Conservation (phyloP, 2,113 vertebrate species). For the Murina feae region DNA sequence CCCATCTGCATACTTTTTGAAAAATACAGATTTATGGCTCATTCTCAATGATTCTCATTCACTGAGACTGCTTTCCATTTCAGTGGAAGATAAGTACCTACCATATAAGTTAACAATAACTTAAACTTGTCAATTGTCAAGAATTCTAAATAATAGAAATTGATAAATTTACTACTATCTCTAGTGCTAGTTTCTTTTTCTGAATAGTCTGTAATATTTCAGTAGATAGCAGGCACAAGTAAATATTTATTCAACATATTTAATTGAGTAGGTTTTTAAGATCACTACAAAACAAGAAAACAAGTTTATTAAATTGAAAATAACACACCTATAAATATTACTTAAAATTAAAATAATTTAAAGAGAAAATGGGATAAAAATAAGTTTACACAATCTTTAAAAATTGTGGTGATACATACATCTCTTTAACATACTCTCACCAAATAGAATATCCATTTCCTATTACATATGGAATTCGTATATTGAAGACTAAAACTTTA, state of each 20-base stretch:
- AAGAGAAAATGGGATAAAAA: background rate
- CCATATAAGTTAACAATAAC: background rate
- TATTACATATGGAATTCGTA: background rate
- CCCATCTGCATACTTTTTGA: background rate
- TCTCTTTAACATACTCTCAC: background rate
- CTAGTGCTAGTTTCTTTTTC: background rate
- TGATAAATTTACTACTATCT: background rate
- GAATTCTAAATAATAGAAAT: background rate
- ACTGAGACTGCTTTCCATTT: too few species aligned
- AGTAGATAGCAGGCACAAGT: background rate
- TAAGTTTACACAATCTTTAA: background rate
- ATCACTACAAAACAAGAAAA: background rate
- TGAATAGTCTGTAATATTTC: background rate
- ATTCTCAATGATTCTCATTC: background rate
- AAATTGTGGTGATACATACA: background rate
- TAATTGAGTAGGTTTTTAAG: background rate
- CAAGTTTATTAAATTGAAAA: background rate
- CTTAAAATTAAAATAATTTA: slow-evolving; percentile 15
- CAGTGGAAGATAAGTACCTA: background rate
- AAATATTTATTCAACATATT: background rate
- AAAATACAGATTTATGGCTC: background rate
- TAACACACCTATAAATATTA: background rate
- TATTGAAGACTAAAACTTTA: background rate
- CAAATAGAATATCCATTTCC: background rate
- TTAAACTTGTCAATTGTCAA: background rate